These are phyloP conservation scores for Perognathus longimembris DNA, from an alignment of 2,113 vertebrate species.

Conservation along the genomic window DNA sequence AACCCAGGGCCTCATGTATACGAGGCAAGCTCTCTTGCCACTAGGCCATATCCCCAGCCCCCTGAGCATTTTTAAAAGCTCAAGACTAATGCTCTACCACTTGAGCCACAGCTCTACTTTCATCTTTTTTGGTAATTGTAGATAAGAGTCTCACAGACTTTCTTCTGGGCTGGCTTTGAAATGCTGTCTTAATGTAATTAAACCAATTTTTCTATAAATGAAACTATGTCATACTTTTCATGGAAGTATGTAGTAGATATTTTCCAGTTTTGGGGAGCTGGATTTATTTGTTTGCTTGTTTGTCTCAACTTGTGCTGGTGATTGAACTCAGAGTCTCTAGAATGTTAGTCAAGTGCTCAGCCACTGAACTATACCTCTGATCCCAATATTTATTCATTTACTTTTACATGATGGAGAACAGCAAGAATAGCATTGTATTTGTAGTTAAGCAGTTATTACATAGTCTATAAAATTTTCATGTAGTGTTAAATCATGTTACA, in stretches of 20 bases:
- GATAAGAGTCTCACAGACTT: too few relatives aligned
- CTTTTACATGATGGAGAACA: conserved; percentile 37
- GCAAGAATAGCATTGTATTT: background rate
- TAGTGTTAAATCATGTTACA: conserved; percentile 17
- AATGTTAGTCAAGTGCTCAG: background rate
- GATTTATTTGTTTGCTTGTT: too few relatives aligned
- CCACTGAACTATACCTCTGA: background rate
- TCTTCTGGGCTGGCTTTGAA: too few relatives aligned
- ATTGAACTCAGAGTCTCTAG: background rate
- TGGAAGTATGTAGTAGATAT: background rate
- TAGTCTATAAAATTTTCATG: background rate
- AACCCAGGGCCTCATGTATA: too few relatives aligned
- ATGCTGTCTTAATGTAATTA: conserved; percentile 30
- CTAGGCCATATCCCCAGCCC: too few relatives aligned
- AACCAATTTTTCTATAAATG: background rate
- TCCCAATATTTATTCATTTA: background rate
- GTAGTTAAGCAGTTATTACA: conserved; percentile 21
- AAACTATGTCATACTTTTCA: background rate
- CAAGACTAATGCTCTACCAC: too few relatives aligned
- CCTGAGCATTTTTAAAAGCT: too few relatives aligned
- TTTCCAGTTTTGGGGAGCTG: background rate
- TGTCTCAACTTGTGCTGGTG: too few relatives aligned
- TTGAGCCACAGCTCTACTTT: too few relatives aligned
- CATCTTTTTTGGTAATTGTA: too few relatives aligned
- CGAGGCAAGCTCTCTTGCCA: too few relatives aligned